Conservation (phyloP, 2,888 invertebrate species). For the Cinara cedri region DNA sequence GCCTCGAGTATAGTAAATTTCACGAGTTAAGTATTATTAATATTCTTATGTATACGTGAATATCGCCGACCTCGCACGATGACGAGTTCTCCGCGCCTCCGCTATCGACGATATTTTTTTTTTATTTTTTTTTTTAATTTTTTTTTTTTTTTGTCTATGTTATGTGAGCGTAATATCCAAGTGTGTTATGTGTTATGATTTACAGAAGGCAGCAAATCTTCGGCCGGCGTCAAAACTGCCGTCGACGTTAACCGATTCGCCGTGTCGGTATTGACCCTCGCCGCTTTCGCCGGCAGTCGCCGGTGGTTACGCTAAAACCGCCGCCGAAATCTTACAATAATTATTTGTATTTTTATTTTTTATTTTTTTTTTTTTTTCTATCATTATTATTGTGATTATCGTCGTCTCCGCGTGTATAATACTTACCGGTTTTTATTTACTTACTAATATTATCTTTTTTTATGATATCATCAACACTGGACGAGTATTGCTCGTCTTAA, state of each 20-base stretch:
- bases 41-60: no score
- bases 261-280: constrained; percentile 29
- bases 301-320: constrained; percentile 31
- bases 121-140: constrained; percentile 15
- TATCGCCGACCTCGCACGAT: no score
- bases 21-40: no score
- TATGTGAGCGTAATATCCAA: constrained; percentile 46
- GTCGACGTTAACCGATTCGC: constrained; percentile 16
- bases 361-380: constrained; percentile 4
- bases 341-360: not conserved
- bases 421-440: not conserved
- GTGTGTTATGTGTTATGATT: constrained; percentile 55
- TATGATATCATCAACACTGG: no score
- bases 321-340: not conserved
- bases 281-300: constrained; percentile 25
- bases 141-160: not conserved
- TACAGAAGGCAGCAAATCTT: constrained; percentile 48
- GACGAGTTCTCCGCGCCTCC: not conserved
- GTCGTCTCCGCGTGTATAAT: no score
- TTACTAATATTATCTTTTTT: not conserved
- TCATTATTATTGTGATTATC: not conserved
- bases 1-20: no score
- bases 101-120: not conserved
- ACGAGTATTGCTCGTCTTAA: no score
- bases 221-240: constrained; percentile 26